These are phyloP conservation scores for Tenodera sinensis DNA, from an alignment of 2,888 invertebrate genomes.

Conservation along the genomic window DNA sequence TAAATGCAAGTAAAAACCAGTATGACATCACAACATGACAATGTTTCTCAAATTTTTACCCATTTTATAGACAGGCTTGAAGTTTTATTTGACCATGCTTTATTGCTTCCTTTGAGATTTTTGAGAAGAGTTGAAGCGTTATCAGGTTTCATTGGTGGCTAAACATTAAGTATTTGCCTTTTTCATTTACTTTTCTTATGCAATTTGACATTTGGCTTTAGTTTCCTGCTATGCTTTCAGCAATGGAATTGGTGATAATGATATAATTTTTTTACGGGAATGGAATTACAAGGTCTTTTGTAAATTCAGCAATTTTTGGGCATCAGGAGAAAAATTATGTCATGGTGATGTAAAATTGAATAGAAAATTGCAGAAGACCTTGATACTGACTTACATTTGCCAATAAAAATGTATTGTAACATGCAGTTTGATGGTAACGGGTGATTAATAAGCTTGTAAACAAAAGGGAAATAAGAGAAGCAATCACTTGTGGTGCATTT, in stretches of 20 bases:
- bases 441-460: background rate
- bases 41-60: background rate
- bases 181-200: background rate
- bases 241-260: background rate
- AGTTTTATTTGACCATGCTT: background rate
- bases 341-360: background rate
- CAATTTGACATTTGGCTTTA: background rate
- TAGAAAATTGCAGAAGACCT: background rate
- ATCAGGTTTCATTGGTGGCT: background rate
- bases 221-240: background rate
- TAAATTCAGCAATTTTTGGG: background rate
- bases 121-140: background rate
- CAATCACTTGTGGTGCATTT: background rate
- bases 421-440: background rate
- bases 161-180: background rate
- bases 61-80: too few species aligned
- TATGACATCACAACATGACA: background rate
- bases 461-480: background rate
- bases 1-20: background rate
- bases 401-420: background rate
- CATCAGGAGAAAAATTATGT: background rate
- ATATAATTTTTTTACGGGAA: background rate
- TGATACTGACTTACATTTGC: background rate
- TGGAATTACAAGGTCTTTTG: background rate
- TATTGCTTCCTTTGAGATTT: background rate